These are phyloP conservation scores for Cosmorhoe ocellata DNA, from an alignment of 2,888 invertebrate species.

Conservation along the genomic window DNA sequence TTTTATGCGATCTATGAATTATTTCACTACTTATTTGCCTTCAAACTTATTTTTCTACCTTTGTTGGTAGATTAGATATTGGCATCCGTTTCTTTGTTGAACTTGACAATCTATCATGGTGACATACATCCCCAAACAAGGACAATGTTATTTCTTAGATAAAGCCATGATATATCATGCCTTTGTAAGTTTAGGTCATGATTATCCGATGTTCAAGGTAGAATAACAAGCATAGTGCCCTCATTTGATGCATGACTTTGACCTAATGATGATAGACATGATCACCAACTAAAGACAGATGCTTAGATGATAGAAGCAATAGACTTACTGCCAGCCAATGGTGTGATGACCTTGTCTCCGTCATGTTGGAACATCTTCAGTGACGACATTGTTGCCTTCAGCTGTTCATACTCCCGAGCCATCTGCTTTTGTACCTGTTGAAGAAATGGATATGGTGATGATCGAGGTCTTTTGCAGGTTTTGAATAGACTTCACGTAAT, in stretches of 20 bases:
- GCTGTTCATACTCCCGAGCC: slow-evolving; percentile 93
- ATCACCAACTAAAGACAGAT: too few species aligned
- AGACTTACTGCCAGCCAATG: slow-evolving; percentile 65
- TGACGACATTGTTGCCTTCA: slow-evolving; percentile 91
- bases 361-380: slow-evolving; percentile 89
- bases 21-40: too few species aligned
- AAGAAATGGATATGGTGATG: not conserved
- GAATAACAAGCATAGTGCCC: too few species aligned
- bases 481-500: too few species aligned
- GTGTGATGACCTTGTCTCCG: slow-evolving; percentile 78
- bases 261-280: too few species aligned
- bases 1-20: too few species aligned
- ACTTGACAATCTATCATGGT: slow-evolving; percentile 10
- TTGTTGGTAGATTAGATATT: too few species aligned
- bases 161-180: slow-evolving; percentile 4
- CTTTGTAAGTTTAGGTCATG: slow-evolving; percentile 12
- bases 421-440: slow-evolving; percentile 93
- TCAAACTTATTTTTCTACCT: too few species aligned
- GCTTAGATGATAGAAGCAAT: too few species aligned
- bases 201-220: not conserved
- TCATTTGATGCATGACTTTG: too few species aligned
- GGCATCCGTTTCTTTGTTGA: slow-evolving; percentile 1
- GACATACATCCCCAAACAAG: slow-evolving; percentile 12
- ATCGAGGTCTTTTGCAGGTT: too few species aligned
- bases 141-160: slow-evolving; percentile 4